These are phyloP conservation scores for Horisme vitalbata DNA, from an alignment of 2,888 invertebrate genomes.

Conservation along the genomic window DNA sequence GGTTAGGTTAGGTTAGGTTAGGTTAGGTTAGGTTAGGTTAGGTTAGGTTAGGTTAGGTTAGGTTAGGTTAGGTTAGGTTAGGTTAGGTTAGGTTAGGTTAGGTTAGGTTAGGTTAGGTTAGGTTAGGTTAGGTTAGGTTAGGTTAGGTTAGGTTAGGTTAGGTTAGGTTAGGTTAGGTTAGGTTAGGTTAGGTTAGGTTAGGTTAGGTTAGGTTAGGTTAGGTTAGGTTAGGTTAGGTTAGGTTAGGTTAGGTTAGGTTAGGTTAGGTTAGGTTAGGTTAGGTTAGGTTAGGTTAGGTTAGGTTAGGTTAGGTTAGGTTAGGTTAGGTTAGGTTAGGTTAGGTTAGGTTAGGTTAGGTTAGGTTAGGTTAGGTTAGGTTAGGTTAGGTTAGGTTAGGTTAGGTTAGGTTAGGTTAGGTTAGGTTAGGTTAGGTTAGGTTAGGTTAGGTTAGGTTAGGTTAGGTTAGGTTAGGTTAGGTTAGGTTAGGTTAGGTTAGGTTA, in stretches of 20 bases:
- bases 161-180: not conserved
- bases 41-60: not conserved
- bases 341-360: not conserved
- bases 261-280: not conserved
- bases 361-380: not conserved
- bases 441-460: not conserved
- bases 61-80: not conserved
- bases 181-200: not conserved
- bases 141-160: not conserved
- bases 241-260: not conserved
- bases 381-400: not conserved
- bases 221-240: not conserved
- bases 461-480: not conserved
- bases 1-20: not conserved
- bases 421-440: not conserved
- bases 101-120: not conserved
- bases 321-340: not conserved
- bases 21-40: not conserved
- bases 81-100: not conserved
- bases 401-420: not conserved
- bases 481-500: not conserved
- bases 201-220: not conserved
- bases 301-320: not conserved
- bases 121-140: not conserved
- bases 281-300: not conserved